These are phyloP conservation scores for Spheniscus humboldti DNA, from an alignment of 2,797 vertebrate genomes.

Conservation along the genomic window DNA sequence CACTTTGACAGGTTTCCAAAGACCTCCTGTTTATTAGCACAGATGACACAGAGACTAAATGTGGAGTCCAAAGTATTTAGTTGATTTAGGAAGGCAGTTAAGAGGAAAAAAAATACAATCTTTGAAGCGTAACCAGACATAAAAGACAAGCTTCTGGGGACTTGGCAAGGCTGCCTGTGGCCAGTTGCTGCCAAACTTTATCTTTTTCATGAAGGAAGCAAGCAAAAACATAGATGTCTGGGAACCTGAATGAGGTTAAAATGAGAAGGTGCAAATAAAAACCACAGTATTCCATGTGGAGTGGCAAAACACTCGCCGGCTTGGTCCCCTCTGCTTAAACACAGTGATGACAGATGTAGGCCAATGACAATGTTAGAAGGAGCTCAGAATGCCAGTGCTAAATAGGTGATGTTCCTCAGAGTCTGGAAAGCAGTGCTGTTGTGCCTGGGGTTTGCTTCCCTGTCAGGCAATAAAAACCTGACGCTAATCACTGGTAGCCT, in stretches of 20 bases:
- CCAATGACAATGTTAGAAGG: background rate
- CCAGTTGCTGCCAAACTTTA: background rate
- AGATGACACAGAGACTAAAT: background rate
- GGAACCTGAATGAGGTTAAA: background rate
- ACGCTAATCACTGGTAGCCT: background rate
- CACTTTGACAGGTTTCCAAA: background rate
- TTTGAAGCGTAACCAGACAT: background rate
- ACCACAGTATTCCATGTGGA: too few species aligned
- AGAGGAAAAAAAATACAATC: background rate
- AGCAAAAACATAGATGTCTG: background rate
- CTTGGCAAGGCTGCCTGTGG: background rate
- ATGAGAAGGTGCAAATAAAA: background rate
- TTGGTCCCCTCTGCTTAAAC: background rate
- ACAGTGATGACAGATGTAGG: accelerated
- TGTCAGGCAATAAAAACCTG: background rate
- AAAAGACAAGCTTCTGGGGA: background rate
- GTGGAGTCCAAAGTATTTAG: background rate
- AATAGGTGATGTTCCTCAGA: background rate
- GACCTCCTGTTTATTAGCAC: background rate
- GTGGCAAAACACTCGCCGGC: accelerated
- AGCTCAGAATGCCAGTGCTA: background rate
- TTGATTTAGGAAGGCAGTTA: background rate
- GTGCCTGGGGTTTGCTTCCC: background rate
- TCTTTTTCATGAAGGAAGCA: background rate
- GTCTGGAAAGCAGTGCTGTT: background rate